Evolutionary conservation across 2,113 vertebrate genomes (phyloP).

Genomic region (Acrocephalus arundinaceus): DNA sequence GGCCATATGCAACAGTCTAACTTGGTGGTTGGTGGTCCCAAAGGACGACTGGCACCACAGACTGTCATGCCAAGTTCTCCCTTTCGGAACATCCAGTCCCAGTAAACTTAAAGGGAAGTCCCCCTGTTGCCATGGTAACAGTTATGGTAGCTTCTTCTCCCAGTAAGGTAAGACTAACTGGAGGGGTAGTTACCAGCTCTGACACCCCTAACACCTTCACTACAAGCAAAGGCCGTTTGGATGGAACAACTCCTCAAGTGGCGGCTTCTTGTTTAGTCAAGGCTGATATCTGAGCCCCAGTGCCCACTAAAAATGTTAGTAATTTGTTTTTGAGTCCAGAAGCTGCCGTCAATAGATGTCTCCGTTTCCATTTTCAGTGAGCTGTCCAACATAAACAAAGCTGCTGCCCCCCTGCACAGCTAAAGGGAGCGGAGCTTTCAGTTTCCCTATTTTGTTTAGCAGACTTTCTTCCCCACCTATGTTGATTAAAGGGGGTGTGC

Average conservation of each 20-base stretch:
- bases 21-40: neutral
- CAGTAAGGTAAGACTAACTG: neutral
- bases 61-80: neutral
- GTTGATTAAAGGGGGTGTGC: accelerated
- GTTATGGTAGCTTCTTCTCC: neutral
- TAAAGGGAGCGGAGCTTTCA: accelerated
- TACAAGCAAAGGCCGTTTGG: neutral
- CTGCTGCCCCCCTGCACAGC: accelerated
- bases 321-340: accelerated
- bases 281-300: neutral
- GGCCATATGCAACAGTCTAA: neutral
- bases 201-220: neutral
- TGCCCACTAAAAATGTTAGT: too few species aligned
- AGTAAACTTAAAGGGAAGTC: neutral
- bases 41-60: neutral
- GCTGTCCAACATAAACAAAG: neutral
- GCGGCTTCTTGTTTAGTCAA: neutral
- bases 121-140: neutral
- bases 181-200: too few species aligned
- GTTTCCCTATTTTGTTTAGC: neutral
- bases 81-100: too few species aligned
- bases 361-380: neutral
- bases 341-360: accelerated
- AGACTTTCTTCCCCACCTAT: neutral
- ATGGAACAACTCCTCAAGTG: neutral